Percentiles rank a stretch among this genome's conserved stretches.
phyloP scores from a whole-genome alignment of 2,888 invertebrate species.

The Eupithecia exiguata region DNA sequence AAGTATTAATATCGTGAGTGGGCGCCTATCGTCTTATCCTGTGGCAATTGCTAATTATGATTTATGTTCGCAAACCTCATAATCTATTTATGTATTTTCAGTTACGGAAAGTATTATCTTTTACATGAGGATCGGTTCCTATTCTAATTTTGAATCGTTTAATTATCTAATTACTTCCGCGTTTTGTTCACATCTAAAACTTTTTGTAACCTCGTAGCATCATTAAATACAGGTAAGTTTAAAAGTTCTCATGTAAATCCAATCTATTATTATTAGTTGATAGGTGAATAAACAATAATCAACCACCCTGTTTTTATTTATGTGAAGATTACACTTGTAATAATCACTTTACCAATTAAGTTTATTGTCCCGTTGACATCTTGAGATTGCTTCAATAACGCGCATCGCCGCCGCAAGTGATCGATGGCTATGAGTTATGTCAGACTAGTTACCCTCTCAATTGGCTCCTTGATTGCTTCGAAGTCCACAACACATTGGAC shows the following conservation, averaged over 20 bases:
- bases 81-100: not conserved
- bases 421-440: slow-evolving; percentile 78
- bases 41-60: slow-evolving; percentile 62
- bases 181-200: not conserved
- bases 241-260: not conserved
- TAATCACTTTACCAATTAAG: slow-evolving; percentile 68
- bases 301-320: not conserved
- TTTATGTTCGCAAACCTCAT: slow-evolving; percentile 49
- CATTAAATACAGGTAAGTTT: not conserved
- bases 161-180: not conserved
- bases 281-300: not conserved
- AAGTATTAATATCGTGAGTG: slow-evolving; percentile 16
- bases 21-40: slow-evolving; percentile 37
- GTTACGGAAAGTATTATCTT: not conserved
- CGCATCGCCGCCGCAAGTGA: slow-evolving; percentile 69
- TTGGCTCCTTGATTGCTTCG: slow-evolving; percentile 81
- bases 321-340: not conserved
- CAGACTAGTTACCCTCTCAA: slow-evolving; percentile 82
- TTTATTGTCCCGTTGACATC: slow-evolving; percentile 72
- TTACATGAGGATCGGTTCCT: not conserved
- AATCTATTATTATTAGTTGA: not conserved
- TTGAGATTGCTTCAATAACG: slow-evolving; percentile 68
- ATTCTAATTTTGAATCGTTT: not conserved
- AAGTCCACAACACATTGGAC: slow-evolving; percentile 72
- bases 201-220: not conserved